Evolutionary conservation across 2,113 vertebrate genomes (phyloP), one percentile per base, ranked within the genome.

Genomic region (Psephotus haematonotus): DNA sequence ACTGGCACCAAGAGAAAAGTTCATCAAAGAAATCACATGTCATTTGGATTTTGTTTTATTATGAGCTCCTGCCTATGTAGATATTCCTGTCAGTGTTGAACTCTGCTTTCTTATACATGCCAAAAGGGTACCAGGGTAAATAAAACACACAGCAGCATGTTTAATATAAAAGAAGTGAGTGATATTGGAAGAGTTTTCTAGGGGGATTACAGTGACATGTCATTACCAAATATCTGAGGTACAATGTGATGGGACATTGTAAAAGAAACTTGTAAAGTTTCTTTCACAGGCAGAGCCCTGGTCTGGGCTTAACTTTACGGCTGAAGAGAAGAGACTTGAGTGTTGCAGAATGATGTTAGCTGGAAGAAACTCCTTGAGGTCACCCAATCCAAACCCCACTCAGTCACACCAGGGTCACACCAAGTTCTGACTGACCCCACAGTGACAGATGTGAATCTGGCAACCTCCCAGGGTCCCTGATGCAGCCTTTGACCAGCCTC

Each of bases 401-500:
- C 6, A 17, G 33, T 2, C 3, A 1, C 17, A 82, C 13, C 41
- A 83, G 41, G 27, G 49, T 29, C 57, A 79, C 2, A 10, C 29
- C 3, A 3, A 75, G 22, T 22, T 75, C 57, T 68, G 39, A 23
- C n/a, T 68, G 57, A 23, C 19, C 15, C 75, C 39, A 35, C 0
- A n/a, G 55, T 59, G 55, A n/a, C 33, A 1, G 14, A 3, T 64
- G 44, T 44, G 76, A 86, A 50, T 33, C 23, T 2, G 17, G 35
- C 47, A 76, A 5, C 35, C 14, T 80, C 47, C 33, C 29, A 69
- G 33, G 46, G 33, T 2, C 29, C 8, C 33, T n/a, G 19, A 29
- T 69, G 33, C 52, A 55, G 29, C 0, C 0, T 63, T 79, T 50
- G n/a, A 64, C 33, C 43, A 39, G 25, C 52, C 10, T 55, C 52